Evolutionary conservation across 1,140 invertebrate genomes (phyloP), one percentile per base, ranked within the genome.

Genomic region (Penaeus chinensis): DNA sequence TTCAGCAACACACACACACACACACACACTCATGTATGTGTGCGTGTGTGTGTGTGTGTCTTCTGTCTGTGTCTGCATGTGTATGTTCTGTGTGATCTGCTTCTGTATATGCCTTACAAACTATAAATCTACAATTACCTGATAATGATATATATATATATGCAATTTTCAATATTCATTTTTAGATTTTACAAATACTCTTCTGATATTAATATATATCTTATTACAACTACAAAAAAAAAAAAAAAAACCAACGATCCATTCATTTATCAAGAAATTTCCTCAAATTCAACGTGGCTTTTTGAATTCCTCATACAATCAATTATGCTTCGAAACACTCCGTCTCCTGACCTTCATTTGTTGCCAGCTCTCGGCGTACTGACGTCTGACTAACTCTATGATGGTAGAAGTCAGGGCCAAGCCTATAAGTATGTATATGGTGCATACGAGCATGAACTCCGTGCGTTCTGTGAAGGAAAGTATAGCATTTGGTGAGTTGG

Each of bases 321-420:
- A 87, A 24, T 37, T 22, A 88, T 42, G 11, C n/a, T 84, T 81
- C 86, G 95, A 96, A 95, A 47, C 97, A 92, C 60, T 91, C 85
- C 90, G 89, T 10, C 91, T 91, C 11, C 92, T 89, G 83, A 92
- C 92, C 87, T 92, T 90, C 92, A 93, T 92, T 91, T 95, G 95
- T 90, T 95, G 94, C 96, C 96, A 97, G 84, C 96, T 96, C 90
- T 96, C 95, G 16, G 96, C 96, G 92, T 97, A 97, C 91, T 97
- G 96, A 82, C 95, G 93, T 80, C 96, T 92, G 62, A 97, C 96
- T 87, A 97, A 92, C 92, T 98, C 97, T 90, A 98, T 98, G 90
- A 98, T 98, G 89, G 98, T 99, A 2, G 97, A 97, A 3, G 98
- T 98, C 71, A 99, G 92, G 3, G 98, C 97, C 92, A 99, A 93